A percentile compares a stretch with the other conserved stretches of the same genome.
phyloP scores from a whole-genome alignment of 2,113 vertebrate species.

The Ageneiosus marmoratus region DNA sequence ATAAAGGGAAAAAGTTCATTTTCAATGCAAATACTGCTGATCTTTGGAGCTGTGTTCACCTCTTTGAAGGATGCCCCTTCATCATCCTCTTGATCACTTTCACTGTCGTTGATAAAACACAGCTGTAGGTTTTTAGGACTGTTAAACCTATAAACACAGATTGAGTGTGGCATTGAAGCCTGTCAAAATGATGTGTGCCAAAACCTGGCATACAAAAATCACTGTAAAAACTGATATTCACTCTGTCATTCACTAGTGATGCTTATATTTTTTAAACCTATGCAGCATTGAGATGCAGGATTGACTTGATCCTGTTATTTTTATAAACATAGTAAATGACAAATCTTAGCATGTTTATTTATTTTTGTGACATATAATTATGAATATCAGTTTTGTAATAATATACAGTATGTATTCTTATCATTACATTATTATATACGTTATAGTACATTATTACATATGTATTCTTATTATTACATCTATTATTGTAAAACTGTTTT shows the following conservation, averaged over 20 bases:
- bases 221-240: not conserved
- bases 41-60: slow-evolving; percentile 21
- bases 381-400: not conserved
- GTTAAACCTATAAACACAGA: slow-evolving; percentile 51
- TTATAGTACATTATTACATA: not conserved
- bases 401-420: not conserved
- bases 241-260: not conserved
- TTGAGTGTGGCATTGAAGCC: not conserved
- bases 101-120: slow-evolving; percentile 62
- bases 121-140: slow-evolving; percentile 60
- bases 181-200: not conserved
- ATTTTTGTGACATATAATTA: not conserved
- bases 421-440: too few species aligned
- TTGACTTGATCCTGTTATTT: not conserved
- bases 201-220: not conserved
- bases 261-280: not conserved
- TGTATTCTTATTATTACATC: not conserved
- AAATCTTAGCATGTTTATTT: not conserved
- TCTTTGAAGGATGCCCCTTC: slow-evolving; percentile 44
- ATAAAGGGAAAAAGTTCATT: not conserved
- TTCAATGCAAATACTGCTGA: not conserved
- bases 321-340: not conserved
- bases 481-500: not conserved
- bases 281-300: not conserved
- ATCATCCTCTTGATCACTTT: slow-evolving; percentile 57